These are phyloP conservation scores for Xestia rhomboidea DNA, from an alignment of 2,888 invertebrate genomes.

Conservation along the genomic window DNA sequence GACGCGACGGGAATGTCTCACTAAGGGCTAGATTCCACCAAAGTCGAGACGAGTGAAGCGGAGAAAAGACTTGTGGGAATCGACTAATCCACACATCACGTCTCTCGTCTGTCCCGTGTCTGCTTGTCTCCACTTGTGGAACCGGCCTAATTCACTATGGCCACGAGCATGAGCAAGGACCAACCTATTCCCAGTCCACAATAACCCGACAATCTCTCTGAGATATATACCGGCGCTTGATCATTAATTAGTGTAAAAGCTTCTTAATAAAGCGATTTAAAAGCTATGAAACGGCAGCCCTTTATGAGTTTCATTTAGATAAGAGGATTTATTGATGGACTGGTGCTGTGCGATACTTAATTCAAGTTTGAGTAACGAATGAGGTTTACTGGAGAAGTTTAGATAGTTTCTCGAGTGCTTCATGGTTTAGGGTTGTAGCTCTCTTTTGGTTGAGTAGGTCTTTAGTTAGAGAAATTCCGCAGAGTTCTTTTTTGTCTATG, in stretches of 20 bases:
- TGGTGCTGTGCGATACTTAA: constrained; percentile 49
- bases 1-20: constrained; percentile 70
- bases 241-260: constrained; percentile 82
- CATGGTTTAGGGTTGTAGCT: constrained; percentile 28
- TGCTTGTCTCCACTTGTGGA: background rate
- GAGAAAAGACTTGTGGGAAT: background rate
- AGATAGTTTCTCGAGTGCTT: constrained; percentile 48
- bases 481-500: background rate
- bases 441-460: constrained; percentile 1
- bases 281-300: constrained; percentile 78
- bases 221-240: constrained; percentile 76
- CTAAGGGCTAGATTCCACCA: background rate
- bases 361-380: constrained; percentile 58
- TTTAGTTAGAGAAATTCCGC: background rate
- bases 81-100: background rate
- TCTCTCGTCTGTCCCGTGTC: background rate
- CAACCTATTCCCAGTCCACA: constrained; percentile 78
- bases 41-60: background rate
- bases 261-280: constrained; percentile 82
- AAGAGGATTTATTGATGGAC: constrained; percentile 74
- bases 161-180: constrained; percentile 68
- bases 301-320: constrained; percentile 81
- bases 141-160: constrained; percentile 74
- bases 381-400: constrained; percentile 56
- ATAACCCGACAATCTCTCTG: constrained; percentile 72